Conservation (phyloP, 2,797 vertebrate species). For the Notolepis coatsorum region DNA sequence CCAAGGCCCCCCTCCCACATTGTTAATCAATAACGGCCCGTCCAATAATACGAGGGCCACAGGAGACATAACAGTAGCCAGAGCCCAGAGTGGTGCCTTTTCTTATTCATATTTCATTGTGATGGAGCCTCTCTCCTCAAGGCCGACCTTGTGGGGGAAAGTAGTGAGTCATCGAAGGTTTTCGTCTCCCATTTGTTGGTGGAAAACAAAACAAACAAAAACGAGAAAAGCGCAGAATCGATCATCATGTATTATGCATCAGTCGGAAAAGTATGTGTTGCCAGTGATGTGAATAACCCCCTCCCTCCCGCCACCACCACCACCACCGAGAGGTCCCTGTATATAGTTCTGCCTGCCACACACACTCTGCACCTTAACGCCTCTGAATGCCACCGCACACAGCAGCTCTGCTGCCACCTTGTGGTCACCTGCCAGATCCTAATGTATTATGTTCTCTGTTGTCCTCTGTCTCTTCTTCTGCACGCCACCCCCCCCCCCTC, state of each 20-base stretch:
- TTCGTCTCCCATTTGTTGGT: background rate
- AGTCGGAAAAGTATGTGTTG: constrained; percentile 37
- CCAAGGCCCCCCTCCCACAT: constrained; percentile 16
- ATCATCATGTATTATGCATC: constrained; percentile 20
- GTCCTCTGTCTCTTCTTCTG: constrained; percentile 83
- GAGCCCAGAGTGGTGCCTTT: constrained; percentile 11
- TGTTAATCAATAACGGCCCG: constrained; percentile 44
- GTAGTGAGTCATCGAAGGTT: background rate
- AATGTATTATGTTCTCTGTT: constrained; percentile 87
- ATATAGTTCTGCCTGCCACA: constrained; percentile 72
- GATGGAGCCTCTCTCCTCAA: background rate
- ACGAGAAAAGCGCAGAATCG: background rate
- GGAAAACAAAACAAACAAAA: background rate
- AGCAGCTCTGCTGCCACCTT: constrained; percentile 65
- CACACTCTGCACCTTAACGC: constrained; percentile 75
- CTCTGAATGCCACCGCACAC: constrained; percentile 68
- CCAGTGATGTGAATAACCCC: constrained; percentile 51
- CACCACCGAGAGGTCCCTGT: constrained; percentile 7
- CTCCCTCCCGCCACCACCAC: constrained; percentile 32
- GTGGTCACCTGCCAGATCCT: constrained; percentile 82
- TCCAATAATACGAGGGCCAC: background rate
- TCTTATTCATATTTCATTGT: constrained; percentile 27
- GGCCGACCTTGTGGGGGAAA: background rate
- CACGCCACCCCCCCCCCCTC: constrained; percentile 52
- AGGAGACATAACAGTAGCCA: constrained; percentile 2